Base-by-base conservation (phyloP, 2,888 invertebrate species). In the Sinotaia quadrata region DNA sequence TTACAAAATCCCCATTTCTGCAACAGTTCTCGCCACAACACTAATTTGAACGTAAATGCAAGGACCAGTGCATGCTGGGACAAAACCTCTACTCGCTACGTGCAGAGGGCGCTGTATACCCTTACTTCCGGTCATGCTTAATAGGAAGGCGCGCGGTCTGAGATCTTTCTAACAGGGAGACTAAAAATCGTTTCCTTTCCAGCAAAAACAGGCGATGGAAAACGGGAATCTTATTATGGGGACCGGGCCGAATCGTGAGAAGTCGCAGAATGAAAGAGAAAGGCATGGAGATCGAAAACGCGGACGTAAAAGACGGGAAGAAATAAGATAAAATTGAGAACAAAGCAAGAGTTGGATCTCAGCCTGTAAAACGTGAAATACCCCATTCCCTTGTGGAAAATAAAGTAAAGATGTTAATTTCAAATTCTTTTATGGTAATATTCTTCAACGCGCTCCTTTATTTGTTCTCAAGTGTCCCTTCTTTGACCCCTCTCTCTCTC, bases 181-280 rank as follows among this genome's bases (percentile, higher is more conserved):
- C 10, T 8, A 54, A 54, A 69, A 69, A 63, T 59, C 57, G 63
- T 59, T 69, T 69, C 69, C 69, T 63, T 31, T 44, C 33, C 41
- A 33, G 37, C 33, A 57, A 34, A 59, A 49, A 31, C 58, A 37
- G 69, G 49, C 56, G 51, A 63, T 63, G 63, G 63, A 65, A 63
- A 63, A 65, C 59, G 65, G 63, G 63, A 69, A 65, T 52, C 34
- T 47, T 65, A 56, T 69, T 63, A 63, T 69, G 33, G 67, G 57
- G 51, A 51, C 27, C 18, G 18, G 18, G 29, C 29, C 18, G 18
- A 10, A 18, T 27, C 18, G 24, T 18, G 4, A 8, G 18, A 29
- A 56, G 56, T 27, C 29, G 31, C 24, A 18, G 41, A 12, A 21
- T 21, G 24, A 24, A 12, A 12, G 51, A n/a, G 51, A 24, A 21